Percentiles rank a stretch among this genome's conserved stretches.
Evolutionary conservation across 2,113 vertebrate genomes (phyloP).

Genomic region (Anoura caudifer): DNA sequence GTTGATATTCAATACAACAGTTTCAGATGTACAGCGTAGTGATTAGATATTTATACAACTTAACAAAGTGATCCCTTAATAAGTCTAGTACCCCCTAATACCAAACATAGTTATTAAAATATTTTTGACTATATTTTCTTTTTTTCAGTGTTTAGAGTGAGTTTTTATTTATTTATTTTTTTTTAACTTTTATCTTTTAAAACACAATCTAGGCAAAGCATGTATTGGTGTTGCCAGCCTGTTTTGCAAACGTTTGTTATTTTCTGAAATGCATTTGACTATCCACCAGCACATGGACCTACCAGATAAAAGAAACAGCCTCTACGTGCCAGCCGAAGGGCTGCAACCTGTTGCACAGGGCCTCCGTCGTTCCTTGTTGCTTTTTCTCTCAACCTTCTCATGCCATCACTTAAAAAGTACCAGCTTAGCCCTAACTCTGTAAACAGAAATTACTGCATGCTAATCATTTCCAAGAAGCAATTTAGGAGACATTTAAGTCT

Average conservation of each 20-base stretch:
- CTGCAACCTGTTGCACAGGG: neutral
- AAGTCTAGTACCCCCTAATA: too few species aligned
- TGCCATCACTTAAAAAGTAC: neutral
- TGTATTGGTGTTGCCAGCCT: neutral
- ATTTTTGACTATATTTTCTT: too few species aligned
- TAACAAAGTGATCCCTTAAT: too few species aligned
- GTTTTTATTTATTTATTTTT: too few species aligned
- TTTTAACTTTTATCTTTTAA: neutral
- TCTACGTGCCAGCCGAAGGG: neutral
- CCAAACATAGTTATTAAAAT: too few species aligned
- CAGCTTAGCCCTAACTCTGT: conserved; percentile 19
- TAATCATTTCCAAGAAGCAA: conserved; percentile 70
- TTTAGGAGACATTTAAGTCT: conserved; percentile 77
- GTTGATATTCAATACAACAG: too few species aligned
- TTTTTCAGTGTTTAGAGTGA: too few species aligned
- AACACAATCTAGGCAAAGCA: neutral
- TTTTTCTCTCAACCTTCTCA: neutral
- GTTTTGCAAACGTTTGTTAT: neutral
- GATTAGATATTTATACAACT: too few species aligned
- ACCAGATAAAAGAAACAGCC: neutral
- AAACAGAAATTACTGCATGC: conserved; percentile 69
- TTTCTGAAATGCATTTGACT: neutral
- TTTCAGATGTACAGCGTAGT: too few species aligned
- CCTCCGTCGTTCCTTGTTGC: neutral
- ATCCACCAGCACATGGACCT: neutral